Conservation (phyloP, 2,888 invertebrate species). For the Oeneis ivallda region DNA sequence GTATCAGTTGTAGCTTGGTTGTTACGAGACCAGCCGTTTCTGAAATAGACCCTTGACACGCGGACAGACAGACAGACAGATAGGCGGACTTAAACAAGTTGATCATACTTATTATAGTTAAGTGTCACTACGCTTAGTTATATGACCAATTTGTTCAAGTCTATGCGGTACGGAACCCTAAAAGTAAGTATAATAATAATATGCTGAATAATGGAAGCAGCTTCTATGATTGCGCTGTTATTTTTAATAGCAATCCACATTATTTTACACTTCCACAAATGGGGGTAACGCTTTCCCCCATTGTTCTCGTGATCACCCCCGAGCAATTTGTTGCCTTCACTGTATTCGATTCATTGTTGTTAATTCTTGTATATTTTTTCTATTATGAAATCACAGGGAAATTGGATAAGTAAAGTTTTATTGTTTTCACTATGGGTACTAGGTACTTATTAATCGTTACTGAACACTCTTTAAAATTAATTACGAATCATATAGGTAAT, state of each 20-base stretch:
- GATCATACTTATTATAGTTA: too few species aligned
- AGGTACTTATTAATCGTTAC: slow-evolving; percentile 5
- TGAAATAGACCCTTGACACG: too few species aligned
- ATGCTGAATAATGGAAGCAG: slow-evolving; percentile 24
- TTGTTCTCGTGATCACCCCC: slow-evolving; percentile 27
- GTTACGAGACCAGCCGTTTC: too few species aligned
- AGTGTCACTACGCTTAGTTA: too few species aligned
- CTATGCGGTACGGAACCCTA: too few species aligned
- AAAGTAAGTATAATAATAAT: background rate
- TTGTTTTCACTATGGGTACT: slow-evolving; percentile 1
- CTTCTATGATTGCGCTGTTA: slow-evolving; percentile 21
- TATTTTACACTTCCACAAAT: slow-evolving; percentile 23
- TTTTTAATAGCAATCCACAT: slow-evolving; percentile 27
- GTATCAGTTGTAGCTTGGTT: too few species aligned
- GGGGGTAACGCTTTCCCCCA: slow-evolving; percentile 20
- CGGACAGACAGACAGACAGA: too few species aligned
- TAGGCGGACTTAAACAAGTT: too few species aligned
- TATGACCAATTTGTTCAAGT: too few species aligned
- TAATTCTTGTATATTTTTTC: slow-evolving; percentile 4
- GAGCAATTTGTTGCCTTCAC: slow-evolving; percentile 25
- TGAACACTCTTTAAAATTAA: background rate
- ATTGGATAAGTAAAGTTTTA: slow-evolving; percentile 3
- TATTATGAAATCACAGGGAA: slow-evolving; percentile 6
- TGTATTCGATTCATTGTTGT: slow-evolving; percentile 23
- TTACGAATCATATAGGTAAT: too few species aligned